phyloP scores from a whole-genome alignment of 2,113 vertebrate species.

The Synodontis membranacea region DNA sequence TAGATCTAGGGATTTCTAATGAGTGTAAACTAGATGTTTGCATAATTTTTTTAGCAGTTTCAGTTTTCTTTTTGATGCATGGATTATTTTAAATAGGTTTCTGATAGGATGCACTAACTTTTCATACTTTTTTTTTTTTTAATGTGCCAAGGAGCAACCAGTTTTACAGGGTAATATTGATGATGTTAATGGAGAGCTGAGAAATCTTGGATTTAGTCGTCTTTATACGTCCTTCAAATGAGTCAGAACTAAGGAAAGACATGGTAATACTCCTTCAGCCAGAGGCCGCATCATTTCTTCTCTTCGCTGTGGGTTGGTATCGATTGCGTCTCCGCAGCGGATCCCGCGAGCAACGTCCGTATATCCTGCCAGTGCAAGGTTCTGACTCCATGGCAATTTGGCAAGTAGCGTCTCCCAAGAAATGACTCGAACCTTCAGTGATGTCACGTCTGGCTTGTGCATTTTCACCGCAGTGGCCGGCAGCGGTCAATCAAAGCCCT shows the following conservation, averaged over 20 bases:
- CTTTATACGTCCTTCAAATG: constrained; percentile 4
- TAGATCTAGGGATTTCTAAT: not conserved
- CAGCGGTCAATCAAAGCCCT: constrained; percentile 44
- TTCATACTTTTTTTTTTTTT: not conserved
- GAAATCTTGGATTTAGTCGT: not conserved
- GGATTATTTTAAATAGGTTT: not conserved
- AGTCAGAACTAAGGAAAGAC: constrained; percentile 39
- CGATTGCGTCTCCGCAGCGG: constrained; percentile 24
- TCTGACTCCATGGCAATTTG: constrained; percentile 47
- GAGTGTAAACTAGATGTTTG: not conserved
- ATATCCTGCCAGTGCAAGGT: constrained; percentile 32
- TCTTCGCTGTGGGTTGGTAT: constrained; percentile 30
- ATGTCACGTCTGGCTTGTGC: constrained; percentile 49
- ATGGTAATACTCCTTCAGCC: constrained; percentile 12
- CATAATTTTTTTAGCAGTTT: not conserved
- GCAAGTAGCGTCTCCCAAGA: constrained; percentile 25
- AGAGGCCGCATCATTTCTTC: constrained; percentile 34
- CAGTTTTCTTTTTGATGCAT: not conserved
- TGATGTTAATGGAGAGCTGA: not conserved
- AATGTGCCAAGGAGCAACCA: not conserved
- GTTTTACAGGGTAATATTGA: not conserved
- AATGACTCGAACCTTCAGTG: constrained; percentile 39
- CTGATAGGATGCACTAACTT: not conserved
- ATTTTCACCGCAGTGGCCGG: constrained; percentile 39
- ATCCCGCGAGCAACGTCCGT: constrained; percentile 23